Base-by-base conservation (phyloP, 2,113 vertebrate species). In the Zosterops pallidus region DNA sequence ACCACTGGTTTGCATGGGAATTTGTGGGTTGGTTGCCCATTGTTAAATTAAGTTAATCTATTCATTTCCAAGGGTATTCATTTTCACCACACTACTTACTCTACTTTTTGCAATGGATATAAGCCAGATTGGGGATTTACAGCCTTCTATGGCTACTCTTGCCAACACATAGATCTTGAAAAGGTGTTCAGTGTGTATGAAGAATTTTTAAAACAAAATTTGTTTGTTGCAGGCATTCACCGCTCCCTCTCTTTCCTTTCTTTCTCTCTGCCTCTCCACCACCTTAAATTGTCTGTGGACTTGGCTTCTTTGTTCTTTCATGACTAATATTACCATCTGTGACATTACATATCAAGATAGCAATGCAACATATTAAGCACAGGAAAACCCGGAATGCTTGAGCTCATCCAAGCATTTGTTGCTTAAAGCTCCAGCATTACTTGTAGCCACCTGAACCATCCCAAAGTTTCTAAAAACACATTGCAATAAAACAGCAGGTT, bases 291-390 rank as follows among this genome's bases (percentile, higher is more conserved):
- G 94, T 96, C 97, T 97, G 97, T 94, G 94, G 94, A 97, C 88
- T 98, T 98, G 98, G 97, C 98, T 97, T 91, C 97, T 98, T 98
- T 98, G 96, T 98, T 98, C 97, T 98, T 98, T 98, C 97, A 98
- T 98, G 98, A 98, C 97, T 98, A 98, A 98, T 98, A 98, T 97
- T 97, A 97, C 98, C 98, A 98, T 98, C 98, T 98, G 98, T 98
- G 98, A 98, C 97, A 98, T 98, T 98, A 98, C 98, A 97, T 98
- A 98, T 97, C 96, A 97, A 97, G 97, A 98, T 96, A 98, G 96
- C 95, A 98, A 98, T 98, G 98, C 97, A 97, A 98, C 97, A 96
- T 98, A 98, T 97, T 97, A 98, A 98, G 94, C 89, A 94, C 96
- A 98, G 97, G 97, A 97, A 98, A 98, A 95, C 91, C 91, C 56